Conservation (phyloP, 2,797 vertebrate genomes). For the Gymnodraco acuticeps region DNA sequence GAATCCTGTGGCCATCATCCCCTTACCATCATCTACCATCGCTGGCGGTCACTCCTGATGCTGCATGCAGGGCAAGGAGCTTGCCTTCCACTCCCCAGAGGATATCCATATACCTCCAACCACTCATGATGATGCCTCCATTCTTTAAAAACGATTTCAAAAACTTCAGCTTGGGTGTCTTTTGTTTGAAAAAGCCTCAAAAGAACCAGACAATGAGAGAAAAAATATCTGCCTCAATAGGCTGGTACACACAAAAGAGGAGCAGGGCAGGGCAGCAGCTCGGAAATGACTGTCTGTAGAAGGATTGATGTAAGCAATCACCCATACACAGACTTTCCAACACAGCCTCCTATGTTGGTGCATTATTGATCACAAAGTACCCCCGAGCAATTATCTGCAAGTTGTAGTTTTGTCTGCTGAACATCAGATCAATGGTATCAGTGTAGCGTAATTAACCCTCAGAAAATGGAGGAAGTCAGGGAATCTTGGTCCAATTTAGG, state of each 20-base stretch:
- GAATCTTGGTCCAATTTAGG: constrained; percentile 4
- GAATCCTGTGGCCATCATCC: constrained; percentile 45
- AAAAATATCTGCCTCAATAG: constrained; percentile 29
- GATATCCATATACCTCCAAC: constrained; percentile 37
- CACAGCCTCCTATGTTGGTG: constrained; percentile 57
- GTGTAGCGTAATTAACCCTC: constrained; percentile 21
- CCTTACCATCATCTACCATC: constrained; percentile 58
- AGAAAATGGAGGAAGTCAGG: constrained; percentile 10
- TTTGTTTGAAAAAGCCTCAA: constrained; percentile 14
- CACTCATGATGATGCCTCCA: constrained; percentile 22
- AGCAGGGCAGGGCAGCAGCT: constrained; percentile 53
- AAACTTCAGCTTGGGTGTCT: constrained; percentile 7
- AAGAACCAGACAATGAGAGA: constrained; percentile 26
- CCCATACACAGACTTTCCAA: constrained; percentile 65
- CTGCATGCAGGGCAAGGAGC: constrained; percentile 43
- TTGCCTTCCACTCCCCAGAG: constrained; percentile 45
- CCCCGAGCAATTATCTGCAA: constrained; percentile 65
- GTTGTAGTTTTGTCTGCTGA: constrained; percentile 58
- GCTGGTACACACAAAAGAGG: constrained; percentile 41
- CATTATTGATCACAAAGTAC: constrained; percentile 69
- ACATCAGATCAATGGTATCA: constrained; percentile 56
- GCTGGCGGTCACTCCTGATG: constrained; percentile 31
- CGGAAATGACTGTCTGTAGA: constrained; percentile 56
- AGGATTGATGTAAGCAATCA: constrained; percentile 66
- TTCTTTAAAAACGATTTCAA: not conserved